A percentile compares a stretch with the other conserved stretches of the same genome.
Evolutionary conservation across 1,140 invertebrate genomes (phyloP).

Genomic region (Micrasema longulum): DNA sequence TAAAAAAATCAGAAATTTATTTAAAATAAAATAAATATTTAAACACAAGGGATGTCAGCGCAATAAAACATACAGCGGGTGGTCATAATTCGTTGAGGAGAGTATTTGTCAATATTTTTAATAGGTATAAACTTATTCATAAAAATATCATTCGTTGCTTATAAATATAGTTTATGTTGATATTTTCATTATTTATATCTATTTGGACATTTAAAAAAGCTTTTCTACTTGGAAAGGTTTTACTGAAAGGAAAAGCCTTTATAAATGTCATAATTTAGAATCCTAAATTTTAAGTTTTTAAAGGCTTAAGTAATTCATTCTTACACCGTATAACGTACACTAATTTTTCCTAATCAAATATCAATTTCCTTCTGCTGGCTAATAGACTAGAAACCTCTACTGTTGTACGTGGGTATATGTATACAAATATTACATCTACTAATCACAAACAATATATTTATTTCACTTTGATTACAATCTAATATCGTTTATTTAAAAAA

Average conservation of each 20-base stretch:
- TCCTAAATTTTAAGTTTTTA: neutral
- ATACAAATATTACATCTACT: neutral
- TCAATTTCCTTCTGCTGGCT: neutral
- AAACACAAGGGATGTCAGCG: no score
- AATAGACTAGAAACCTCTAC: neutral
- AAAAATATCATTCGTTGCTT: no score
- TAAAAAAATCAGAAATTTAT: no score
- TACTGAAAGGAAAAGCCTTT: constrained; percentile 54
- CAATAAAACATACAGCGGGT: no score
- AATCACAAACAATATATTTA: neutral
- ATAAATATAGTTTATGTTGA: no score
- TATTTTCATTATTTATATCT: no score
- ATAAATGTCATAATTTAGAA: constrained; percentile 27
- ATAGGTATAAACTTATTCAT: no score
- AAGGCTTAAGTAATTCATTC: neutral
- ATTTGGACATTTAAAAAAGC: constrained; percentile 46
- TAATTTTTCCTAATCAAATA: neutral
- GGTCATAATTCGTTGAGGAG: no score
- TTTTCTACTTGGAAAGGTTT: constrained; percentile 48
- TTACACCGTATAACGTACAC: neutral
- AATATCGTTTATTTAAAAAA: no score
- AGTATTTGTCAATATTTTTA: no score
- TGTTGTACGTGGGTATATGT: neutral
- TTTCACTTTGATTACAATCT: no score
- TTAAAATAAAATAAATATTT: no score